These are phyloP conservation scores for Cyphomyrus plagiostoma DNA, from an alignment of 2,113 vertebrate species.

Conservation along the genomic window DNA sequence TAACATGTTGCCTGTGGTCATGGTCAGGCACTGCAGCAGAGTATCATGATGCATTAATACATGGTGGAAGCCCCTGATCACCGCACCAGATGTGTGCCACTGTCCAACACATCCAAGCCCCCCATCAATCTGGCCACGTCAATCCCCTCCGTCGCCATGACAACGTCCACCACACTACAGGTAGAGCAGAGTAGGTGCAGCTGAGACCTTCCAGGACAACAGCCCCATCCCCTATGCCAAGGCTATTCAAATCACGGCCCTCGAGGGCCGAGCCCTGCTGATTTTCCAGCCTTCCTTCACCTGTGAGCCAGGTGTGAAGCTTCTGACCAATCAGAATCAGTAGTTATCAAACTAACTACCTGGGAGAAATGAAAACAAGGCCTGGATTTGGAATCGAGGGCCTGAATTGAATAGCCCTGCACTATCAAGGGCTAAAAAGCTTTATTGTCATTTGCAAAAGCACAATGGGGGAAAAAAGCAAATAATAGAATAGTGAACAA, in stretches of 20 bases:
- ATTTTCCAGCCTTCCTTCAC: too few relatives aligned
- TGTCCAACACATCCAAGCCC: neutral
- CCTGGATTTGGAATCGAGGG: too few relatives aligned
- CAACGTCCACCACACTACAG: neutral
- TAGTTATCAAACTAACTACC: too few relatives aligned
- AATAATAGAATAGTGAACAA: neutral
- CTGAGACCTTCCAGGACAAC: neutral
- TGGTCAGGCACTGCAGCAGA: neutral
- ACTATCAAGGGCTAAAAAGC: neutral
- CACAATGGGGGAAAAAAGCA: neutral
- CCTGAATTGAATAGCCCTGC: too few relatives aligned
- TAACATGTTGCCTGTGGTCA: neutral
- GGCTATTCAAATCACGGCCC: too few relatives aligned
- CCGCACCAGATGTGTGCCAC: neutral
- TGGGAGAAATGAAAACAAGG: too few relatives aligned
- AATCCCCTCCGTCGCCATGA: neutral
- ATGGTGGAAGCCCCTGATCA: neutral
- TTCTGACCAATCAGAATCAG: too few relatives aligned
- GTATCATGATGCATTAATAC: neutral
- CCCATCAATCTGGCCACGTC: neutral
- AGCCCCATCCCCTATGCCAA: too few relatives aligned
- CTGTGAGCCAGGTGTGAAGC: too few relatives aligned
- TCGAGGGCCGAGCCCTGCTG: too few relatives aligned
- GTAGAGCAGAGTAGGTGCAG: neutral
- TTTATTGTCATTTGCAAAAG: neutral